A percentile compares a stretch with the other conserved stretches of the same genome.
Evolutionary conservation across 2,113 vertebrate species (phyloP).

Genomic region (Ornithorhynchus anatinus): DNA sequence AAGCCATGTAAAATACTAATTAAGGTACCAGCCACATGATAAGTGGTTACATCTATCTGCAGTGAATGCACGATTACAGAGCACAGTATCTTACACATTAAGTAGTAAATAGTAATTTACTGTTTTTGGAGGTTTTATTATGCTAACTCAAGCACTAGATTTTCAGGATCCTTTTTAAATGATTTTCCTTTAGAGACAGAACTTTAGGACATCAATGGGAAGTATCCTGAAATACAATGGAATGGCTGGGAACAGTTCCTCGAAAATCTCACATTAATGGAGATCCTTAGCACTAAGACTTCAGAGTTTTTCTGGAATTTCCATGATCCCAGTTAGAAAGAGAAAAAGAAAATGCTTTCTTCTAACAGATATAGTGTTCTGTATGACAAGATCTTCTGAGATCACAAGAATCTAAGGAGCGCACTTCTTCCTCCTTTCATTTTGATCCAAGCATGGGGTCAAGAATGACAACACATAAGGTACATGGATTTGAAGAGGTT

Average conservation of each 20-base stretch:
- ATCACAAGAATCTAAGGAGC: too few species aligned
- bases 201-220: neutral
- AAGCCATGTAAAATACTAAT: too few species aligned
- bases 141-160: too few species aligned
- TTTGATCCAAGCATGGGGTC: too few species aligned
- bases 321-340: conserved; percentile 27
- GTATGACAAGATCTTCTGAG: neutral
- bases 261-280: conserved; percentile 35
- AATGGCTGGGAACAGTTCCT: conserved; percentile 16
- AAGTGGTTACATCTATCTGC: neutral
- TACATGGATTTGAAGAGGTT: too few species aligned
- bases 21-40: neutral
- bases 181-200: conserved; percentile 10
- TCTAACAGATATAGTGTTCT: conserved; percentile 41
- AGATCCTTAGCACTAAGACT: conserved; percentile 37
- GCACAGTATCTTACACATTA: neutral
- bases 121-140: too few species aligned
- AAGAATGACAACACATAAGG: too few species aligned
- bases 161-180: neutral
- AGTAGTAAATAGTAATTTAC: too few species aligned
- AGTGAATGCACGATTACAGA: neutral
- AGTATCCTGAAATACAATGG: neutral
- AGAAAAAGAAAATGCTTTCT: conserved; percentile 33
- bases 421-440: too few species aligned
- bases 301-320: conserved; percentile 35